Percentiles rank a stretch among this genome's conserved stretches.
These are phyloP conservation scores for Onychomys torridus DNA, from an alignment of 2,797 vertebrate species.

Conservation along the genomic window DNA sequence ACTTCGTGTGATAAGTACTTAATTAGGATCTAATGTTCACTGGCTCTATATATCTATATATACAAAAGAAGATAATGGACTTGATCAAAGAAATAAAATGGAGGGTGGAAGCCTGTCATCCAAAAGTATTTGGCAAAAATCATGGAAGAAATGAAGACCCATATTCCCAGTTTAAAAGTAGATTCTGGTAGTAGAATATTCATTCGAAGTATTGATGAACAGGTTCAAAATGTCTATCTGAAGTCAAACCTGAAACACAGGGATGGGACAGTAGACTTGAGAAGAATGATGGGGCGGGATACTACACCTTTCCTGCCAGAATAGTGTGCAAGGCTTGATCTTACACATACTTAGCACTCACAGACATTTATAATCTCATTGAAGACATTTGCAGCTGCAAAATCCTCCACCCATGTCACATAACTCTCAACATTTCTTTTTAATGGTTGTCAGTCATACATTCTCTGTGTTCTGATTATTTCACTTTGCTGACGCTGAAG, in stretches of 20 bases:
- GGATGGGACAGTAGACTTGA: background rate
- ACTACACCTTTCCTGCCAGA: background rate
- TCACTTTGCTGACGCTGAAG: background rate
- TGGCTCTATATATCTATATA: background rate
- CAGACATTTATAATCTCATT: background rate
- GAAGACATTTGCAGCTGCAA: background rate
- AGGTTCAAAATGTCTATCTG: background rate
- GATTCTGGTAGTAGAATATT: background rate
- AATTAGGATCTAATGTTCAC: background rate
- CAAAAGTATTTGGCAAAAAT: background rate
- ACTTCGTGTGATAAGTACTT: background rate
- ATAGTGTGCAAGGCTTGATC: background rate
- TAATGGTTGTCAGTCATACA: background rate
- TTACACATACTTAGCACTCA: background rate
- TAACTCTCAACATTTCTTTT: background rate
- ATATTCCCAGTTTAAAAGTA: background rate
- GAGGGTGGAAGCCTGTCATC: background rate
- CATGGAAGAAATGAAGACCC: background rate
- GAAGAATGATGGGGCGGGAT: background rate
- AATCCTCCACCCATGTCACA: background rate
- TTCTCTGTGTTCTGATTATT: background rate
- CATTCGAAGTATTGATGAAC: background rate
- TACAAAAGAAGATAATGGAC: background rate
- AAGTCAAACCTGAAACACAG: background rate
- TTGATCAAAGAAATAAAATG: background rate